Percentiles rank a stretch among this genome's conserved stretches.
phyloP scores from a whole-genome alignment of 2,113 vertebrate species.

The Atrichornis clamosus region DNA sequence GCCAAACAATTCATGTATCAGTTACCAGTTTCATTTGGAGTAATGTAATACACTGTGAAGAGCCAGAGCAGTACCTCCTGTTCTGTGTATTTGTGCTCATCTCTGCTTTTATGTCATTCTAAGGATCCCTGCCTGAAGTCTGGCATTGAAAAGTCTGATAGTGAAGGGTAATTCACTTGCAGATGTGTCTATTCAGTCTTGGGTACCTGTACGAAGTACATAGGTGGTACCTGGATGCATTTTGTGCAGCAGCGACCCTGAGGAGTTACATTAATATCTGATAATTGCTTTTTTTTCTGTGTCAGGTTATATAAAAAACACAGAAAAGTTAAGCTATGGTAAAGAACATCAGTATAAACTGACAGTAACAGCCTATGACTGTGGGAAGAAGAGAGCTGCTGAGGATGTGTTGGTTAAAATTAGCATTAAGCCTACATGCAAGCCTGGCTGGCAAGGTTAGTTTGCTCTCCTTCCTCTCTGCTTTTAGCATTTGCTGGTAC shows the following conservation, averaged over 20 bases:
- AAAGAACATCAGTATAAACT: conserved; percentile 94
- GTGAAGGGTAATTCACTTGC: not conserved
- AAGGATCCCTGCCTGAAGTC: not conserved
- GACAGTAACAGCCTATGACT: conserved; percentile 94
- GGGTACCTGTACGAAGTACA: not conserved
- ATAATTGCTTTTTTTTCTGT: not conserved
- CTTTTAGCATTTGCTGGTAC: not conserved
- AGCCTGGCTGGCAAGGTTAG: conserved; percentile 95
- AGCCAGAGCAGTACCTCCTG: not conserved
- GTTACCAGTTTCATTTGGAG: not conserved
- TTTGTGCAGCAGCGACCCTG: not conserved
- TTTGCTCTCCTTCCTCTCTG: not conserved
- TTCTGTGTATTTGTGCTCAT: not conserved
- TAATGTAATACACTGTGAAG: accelerated
- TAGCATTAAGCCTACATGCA: conserved; percentile 91
- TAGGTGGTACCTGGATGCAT: not conserved
- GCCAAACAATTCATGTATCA: not conserved
- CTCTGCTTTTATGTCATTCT: not conserved
- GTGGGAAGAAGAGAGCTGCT: conserved; percentile 91
- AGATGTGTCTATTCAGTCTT: too few relatives aligned
- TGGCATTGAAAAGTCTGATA: not conserved
- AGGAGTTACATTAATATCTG: not conserved
- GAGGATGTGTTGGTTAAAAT: conserved; percentile 96
- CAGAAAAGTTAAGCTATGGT: conserved; percentile 90
- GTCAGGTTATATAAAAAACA: conserved; percentile 93